Base-by-base conservation (phyloP, 2,888 invertebrate genomes). In the Tenthredo amoena region DNA sequence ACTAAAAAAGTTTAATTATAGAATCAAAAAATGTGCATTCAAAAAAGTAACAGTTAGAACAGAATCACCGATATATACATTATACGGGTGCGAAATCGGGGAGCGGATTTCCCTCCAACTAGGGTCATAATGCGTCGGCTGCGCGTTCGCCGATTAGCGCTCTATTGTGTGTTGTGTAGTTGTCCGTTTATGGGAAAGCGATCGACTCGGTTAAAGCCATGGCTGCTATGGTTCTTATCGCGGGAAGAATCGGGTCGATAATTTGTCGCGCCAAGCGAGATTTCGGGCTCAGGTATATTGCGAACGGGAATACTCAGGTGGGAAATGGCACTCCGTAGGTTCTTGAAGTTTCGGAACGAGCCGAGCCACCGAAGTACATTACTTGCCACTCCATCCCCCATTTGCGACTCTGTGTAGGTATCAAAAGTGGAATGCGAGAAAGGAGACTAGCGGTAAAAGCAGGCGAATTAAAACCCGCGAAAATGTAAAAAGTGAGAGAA, bases 171-270 rank as follows among this genome's bases (percentile, higher is more conserved):
- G 34, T 79, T 79, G 37, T 9, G 31, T 37, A 79, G n/a, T 79
- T 18, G 43, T 10, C 9, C 26, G 55, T 55, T 79, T 79, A 58
- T 55, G 55, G 79, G 12, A 9, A 79, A 79, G 55, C 79, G 34
- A 79, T 79, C 55, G 79, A 55, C 47, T 79, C 15, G n/a, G 10
- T 50, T 26, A 26, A 21, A n/a, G 34, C 50, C 55, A 15, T 10
- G 40, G 71, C 71, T 50, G 34, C 81, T 9, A 12, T 37, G 81
- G 31, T 81, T 62, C 50, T 81, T 81, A 81, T 81, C 81, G 58
- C 21, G 21, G 12, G 2, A 74, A 50, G 40, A 40, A 81, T 81
- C 81, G 81, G 62, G 26, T 81, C 81, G 81, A 81, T 81, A 68
- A 34, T 68, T 34, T 34, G 18, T 18, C 34, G 68, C 18, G 34